Conservation (phyloP, 2,797 vertebrate species). For the Scleropages formosus region DNA sequence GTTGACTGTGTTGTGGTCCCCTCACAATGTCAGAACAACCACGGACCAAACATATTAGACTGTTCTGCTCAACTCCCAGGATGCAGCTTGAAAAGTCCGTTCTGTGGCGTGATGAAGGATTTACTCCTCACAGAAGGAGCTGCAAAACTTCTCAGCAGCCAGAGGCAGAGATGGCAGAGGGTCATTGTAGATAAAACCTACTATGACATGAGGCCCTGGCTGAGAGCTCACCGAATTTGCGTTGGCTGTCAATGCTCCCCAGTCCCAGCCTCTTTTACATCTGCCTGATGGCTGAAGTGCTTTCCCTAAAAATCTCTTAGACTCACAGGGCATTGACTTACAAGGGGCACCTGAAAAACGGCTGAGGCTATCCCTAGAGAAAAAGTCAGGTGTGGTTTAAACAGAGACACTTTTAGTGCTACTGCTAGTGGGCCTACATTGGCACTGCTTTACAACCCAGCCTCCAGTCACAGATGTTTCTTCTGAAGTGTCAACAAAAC, state of each 20-base stretch:
- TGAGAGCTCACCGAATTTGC: neutral
- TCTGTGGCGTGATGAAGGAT: neutral
- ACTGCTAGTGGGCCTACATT: neutral
- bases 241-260: neutral
- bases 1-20: neutral
- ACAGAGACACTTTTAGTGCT: neutral
- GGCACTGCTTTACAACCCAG: neutral
- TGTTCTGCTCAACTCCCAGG: too few relatives aligned
- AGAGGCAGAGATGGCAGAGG: too few relatives aligned
- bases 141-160: too few relatives aligned
- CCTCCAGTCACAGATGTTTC: neutral
- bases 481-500: neutral
- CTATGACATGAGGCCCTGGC: too few relatives aligned
- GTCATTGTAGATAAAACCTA: too few relatives aligned
- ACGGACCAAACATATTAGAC: neutral
- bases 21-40: neutral
- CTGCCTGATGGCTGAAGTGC: neutral
- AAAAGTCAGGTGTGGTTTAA: neutral
- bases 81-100: neutral
- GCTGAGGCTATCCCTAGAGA: neutral
- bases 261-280: neutral
- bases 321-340: neutral
- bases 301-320: slow-evolving; percentile 4
- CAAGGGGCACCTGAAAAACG: neutral
- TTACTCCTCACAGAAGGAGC: neutral